Base-by-base conservation (phyloP, 2,888 invertebrate genomes). In the Orchesella flavescens region DNA sequence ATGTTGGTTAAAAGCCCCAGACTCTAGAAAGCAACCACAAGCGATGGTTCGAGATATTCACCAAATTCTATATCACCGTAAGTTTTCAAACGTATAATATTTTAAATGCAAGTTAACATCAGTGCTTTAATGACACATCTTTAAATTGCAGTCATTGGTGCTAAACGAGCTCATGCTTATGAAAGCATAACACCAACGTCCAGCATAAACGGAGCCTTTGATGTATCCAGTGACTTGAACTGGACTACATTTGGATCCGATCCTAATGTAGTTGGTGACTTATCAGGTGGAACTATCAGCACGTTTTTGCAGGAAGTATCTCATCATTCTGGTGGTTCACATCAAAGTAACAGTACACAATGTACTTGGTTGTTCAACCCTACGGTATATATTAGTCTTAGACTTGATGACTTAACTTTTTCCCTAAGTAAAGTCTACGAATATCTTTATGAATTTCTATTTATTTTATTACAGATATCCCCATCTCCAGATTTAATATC, bases 31-130 rank as follows among this genome's bases (percentile, higher is more conserved):
- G 90, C 93, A 94, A 88, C 96, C 95, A 74, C 96, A 96, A 91
- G 94, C 94, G 85, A 94, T 96, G 89, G 95, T 96, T 93, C 92
- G 95, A 89, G 95, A 95, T 91, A 93, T 95, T 87, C 94, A 94
- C 91, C 94, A 95, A 90, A 93, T 95, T 89, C 91, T 95, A 86
- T 94, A 95, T 89, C 93, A 94, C 91, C 93, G 94, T 93, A 89
- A 88, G 80, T 49, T 24, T 46, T 10, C 19, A 43, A 13, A 72
- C 49, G n/a, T n/a, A n/a, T n/a, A 23, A 34, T 34, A 43, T 15
- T 34, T 9, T 24, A 71, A 49, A 1, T 59, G 24, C 13, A 19
- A 34, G 49, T 1, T n/a, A 19, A 59, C 13, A 34, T 1, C n/a
- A n/a, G 57, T 10, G 17, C n/a, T n/a, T n/a, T 34, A 34, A 34